Conservation (phyloP, 1,140 invertebrate genomes). For the Vollenhovia emeryi region DNA sequence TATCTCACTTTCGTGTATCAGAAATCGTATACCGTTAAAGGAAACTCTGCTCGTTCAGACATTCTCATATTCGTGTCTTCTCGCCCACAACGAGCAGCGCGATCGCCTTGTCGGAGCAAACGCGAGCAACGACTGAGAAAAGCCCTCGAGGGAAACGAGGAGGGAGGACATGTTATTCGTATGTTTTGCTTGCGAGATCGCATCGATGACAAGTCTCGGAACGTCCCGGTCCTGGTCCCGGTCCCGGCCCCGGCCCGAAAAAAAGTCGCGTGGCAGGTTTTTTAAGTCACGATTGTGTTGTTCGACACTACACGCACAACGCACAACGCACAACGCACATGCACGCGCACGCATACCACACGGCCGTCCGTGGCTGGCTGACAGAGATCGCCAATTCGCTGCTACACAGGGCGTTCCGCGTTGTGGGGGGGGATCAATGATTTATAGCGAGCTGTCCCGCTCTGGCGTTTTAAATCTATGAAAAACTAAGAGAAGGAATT, state of each 20-base stretch:
- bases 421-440: slow-evolving; percentile 79
- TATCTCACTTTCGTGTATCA: too few species aligned
- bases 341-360: slow-evolving; percentile 64
- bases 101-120: slow-evolving; percentile 33
- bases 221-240: slow-evolving; percentile 67
- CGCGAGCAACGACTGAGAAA: slow-evolving; percentile 31
- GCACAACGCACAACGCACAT: slow-evolving; percentile 39
- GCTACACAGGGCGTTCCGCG: slow-evolving; percentile 81
- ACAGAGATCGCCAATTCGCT: slow-evolving; percentile 64
- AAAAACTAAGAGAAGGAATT: slow-evolving; percentile 84
- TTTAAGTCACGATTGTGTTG: slow-evolving; percentile 75
- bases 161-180: slow-evolving; percentile 10
- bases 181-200: slow-evolving; percentile 38
- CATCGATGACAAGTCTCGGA: slow-evolving; percentile 49
- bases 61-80: not conserved
- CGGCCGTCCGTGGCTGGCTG: slow-evolving; percentile 17
- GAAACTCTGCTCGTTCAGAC: not conserved
- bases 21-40: not conserved
- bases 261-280: slow-evolving; percentile 75
- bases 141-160: slow-evolving; percentile 14
- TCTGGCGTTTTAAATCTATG: slow-evolving; percentile 80
- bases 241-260: too few species aligned
- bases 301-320: slow-evolving; percentile 34
- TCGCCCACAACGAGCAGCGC: not conserved
- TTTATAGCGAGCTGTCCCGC: slow-evolving; percentile 81